Base-by-base conservation (phyloP, 2,797 vertebrate genomes). In the Bradypus variegatus region DNA sequence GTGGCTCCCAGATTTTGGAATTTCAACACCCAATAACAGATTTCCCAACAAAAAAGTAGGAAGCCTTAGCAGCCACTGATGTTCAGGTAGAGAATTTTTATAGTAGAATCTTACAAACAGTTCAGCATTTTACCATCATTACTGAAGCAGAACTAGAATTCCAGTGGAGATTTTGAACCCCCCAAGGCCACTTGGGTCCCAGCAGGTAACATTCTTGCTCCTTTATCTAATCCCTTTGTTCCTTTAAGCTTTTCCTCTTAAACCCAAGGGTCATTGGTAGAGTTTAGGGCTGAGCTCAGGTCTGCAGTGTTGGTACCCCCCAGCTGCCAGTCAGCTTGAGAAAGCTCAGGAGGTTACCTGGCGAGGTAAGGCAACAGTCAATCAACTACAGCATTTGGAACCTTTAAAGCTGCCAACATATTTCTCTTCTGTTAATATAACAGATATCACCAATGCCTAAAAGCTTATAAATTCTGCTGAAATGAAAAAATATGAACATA, bases 21-120 rank as follows among this genome's bases (percentile, higher is more conserved):
- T 88, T 82, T 76, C 91, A 92, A 94, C 67, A 62, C 78, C 91
- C 89, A 73, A 25, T 76, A 36, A 86, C 91, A 75, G 48, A 72
- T 45, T 38, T 81, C 38, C n/a, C 82, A 73, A 67, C 45, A 45
- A 94, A 80, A 81, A 55, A 73, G 33, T 19, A 92, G 67, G 53
- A 87, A 82, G 67, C 2, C 64, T 60, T 50, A 60, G 48, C 41
- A 19, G 8, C 64, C 53, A 50, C 4, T 3, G 25, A 31, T 5
- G 27, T 64, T 72, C 55, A 48, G 16, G 27, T 16, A 84, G 79
- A 89, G 79, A 90, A 79, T 81, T 70, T 60, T 81, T 19, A 80
- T 3, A 81, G 80, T 1, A 67, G 64, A 19, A 88, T 58, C 25
- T 88, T 50, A 31, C 89, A 36, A 84, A 50, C 65, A 79, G 91